Evolutionary conservation across 2,888 invertebrate species (phyloP).

Genomic region (Thymelicus acteon): DNA sequence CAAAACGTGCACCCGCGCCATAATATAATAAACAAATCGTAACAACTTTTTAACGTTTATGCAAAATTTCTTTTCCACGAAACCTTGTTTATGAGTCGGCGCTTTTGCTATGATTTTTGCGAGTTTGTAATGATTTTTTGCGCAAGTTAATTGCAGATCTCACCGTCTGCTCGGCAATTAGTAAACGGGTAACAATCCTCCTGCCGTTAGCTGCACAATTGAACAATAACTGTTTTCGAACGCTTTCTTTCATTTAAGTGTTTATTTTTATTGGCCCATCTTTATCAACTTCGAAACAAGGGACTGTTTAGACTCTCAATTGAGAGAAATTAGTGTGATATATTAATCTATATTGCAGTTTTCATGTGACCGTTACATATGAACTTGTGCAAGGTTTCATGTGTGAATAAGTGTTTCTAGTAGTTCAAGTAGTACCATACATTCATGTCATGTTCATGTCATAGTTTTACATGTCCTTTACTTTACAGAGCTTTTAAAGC

Average conservation of each 20-base stretch:
- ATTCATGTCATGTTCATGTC: too few species aligned
- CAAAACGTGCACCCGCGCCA: conserved; percentile 47
- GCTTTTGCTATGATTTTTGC: conserved; percentile 45
- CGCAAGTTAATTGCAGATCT: not conserved
- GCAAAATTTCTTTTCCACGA: conserved; percentile 77
- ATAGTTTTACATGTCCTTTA: too few species aligned
- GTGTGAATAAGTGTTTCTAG: too few species aligned
- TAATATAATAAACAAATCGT: conserved; percentile 51
- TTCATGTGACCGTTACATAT: too few species aligned
- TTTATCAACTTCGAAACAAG: too few species aligned
- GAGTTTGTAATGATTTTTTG: conserved; percentile 29
- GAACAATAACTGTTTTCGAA: not conserved
- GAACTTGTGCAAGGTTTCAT: too few species aligned
- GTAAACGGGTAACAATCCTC: conserved; percentile 21
- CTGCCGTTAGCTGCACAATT: conserved; percentile 9
- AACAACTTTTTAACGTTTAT: conserved; percentile 53
- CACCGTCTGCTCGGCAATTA: conserved; percentile 9
- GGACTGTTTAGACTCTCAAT: too few species aligned
- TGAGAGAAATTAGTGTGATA: too few species aligned
- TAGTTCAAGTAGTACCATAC: too few species aligned
- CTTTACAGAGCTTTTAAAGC: too few species aligned
- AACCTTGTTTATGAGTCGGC: conserved; percentile 48
- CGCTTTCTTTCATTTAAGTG: conserved; percentile 22
- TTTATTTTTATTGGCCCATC: not conserved
- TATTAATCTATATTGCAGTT: too few species aligned